A percentile compares a stretch with the other conserved stretches of the same genome.
phyloP scores from a whole-genome alignment of 2,797 vertebrate genomes.

The Tamandua tetradactyla region DNA sequence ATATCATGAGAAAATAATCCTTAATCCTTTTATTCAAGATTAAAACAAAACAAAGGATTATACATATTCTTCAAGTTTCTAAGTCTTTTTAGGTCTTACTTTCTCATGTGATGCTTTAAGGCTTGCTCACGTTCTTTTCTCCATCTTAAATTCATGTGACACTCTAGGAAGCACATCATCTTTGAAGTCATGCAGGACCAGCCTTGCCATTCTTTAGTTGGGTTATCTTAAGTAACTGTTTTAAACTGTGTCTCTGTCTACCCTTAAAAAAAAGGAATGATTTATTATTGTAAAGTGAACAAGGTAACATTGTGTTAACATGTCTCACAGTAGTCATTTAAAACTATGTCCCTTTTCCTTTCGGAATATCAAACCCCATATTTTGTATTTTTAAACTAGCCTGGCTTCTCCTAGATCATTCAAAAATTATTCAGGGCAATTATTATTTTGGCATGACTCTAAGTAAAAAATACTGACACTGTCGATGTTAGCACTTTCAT shows the following conservation, averaged over 20 bases:
- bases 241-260: not conserved
- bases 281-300: not conserved
- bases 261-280: not conserved
- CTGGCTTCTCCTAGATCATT: not conserved
- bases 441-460: not conserved
- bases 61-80: not conserved
- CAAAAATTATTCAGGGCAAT: not conserved
- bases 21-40: constrained; percentile 50
- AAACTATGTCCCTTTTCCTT: not conserved
- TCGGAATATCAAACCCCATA: not conserved
- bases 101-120: not conserved
- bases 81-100: not conserved
- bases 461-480: not conserved
- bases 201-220: not conserved
- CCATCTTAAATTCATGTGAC: not conserved
- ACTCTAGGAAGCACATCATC: not conserved
- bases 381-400: not conserved
- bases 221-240: not conserved
- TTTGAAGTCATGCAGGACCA: not conserved
- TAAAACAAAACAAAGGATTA: constrained; percentile 17
- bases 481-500: not conserved
- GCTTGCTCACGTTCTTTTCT: not conserved
- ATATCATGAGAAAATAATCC: not conserved
- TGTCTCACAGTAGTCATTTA: not conserved
- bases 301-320: not conserved